Percentiles rank a stretch among this genome's conserved stretches.
phyloP scores from a whole-genome alignment of 2,888 invertebrate genomes.

The Drosophila barbarae region DNA sequence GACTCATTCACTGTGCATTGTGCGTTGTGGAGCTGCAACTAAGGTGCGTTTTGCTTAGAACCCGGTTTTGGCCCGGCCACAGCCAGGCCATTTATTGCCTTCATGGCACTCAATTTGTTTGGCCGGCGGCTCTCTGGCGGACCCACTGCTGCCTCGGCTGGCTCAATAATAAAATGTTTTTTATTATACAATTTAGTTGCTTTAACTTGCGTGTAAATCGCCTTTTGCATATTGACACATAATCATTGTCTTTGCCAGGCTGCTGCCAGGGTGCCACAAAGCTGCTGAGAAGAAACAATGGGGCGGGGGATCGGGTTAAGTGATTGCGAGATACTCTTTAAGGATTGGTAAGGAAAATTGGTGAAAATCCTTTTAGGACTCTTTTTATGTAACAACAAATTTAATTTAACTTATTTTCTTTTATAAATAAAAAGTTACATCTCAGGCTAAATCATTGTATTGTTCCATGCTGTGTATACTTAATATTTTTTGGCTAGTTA shows the following conservation, averaged over 20 bases:
- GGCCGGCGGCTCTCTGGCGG: constrained; percentile 55
- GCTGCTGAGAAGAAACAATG: constrained; percentile 15
- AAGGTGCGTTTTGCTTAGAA: constrained; percentile 66
- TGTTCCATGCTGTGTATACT: background rate
- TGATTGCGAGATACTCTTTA: constrained; percentile 12
- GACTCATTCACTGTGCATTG: constrained; percentile 64
- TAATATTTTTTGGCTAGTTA: background rate
- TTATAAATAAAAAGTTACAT: background rate
- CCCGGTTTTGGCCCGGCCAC: constrained; percentile 49
- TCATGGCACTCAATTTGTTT: constrained; percentile 74
- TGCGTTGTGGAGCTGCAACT: constrained; percentile 58
- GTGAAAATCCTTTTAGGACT: background rate
- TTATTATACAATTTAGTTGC: constrained; percentile 72
- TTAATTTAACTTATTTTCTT: background rate
- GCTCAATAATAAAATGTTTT: constrained; percentile 72
- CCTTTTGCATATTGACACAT: constrained; percentile 73
- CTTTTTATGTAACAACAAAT: too few relatives aligned
- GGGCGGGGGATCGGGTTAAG: background rate
- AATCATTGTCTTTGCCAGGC: constrained; percentile 67
- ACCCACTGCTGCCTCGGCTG: constrained; percentile 45
- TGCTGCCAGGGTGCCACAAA: constrained; percentile 37
- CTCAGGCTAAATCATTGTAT: background rate
- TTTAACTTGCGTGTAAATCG: constrained; percentile 72
- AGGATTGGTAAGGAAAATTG: too few relatives aligned
- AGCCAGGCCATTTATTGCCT: constrained; percentile 70